Evolutionary conservation across 1,140 invertebrate species (phyloP).

Genomic region (Reticulitermes speratus): DNA sequence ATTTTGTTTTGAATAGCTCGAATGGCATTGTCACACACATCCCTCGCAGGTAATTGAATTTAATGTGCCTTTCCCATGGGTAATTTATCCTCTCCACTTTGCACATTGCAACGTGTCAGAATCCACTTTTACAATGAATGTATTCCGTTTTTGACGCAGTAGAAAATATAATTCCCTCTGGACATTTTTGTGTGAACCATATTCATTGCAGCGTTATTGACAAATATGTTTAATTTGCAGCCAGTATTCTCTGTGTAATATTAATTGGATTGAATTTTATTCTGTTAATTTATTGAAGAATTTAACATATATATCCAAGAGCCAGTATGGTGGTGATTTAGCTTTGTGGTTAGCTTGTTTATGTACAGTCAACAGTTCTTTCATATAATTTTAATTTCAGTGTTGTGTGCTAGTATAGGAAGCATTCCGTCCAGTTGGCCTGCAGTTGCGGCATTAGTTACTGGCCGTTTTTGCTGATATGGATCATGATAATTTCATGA

Average conservation of each 20-base stretch:
- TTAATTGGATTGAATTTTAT: constrained; percentile 9
- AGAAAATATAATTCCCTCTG: constrained; percentile 6
- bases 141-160: constrained; percentile 11
- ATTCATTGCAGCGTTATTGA: not conserved
- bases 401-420: not conserved
- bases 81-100: not conserved
- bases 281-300: constrained; percentile 18
- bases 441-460: too few species aligned
- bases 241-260: not conserved
- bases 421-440: too few species aligned
- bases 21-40: too few species aligned
- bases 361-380: not conserved
- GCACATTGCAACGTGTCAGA: not conserved
- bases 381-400: not conserved
- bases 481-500: too few species aligned
- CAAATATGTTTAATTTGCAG: constrained; percentile 17
- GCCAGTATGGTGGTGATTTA: constrained; percentile 6
- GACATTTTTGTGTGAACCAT: constrained; percentile 16
- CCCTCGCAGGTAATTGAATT: not conserved
- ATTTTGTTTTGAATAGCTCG: too few species aligned
- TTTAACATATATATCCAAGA: constrained; percentile 20
- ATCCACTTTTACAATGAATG: constrained; percentile 16
- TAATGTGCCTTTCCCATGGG: not conserved
- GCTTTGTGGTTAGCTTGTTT: constrained; percentile 11
- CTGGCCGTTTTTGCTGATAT: too few species aligned